Evolutionary conservation across 2,888 invertebrate genomes (phyloP), one percentile per base, ranked within the genome.

Genomic region (Timema podura): DNA sequence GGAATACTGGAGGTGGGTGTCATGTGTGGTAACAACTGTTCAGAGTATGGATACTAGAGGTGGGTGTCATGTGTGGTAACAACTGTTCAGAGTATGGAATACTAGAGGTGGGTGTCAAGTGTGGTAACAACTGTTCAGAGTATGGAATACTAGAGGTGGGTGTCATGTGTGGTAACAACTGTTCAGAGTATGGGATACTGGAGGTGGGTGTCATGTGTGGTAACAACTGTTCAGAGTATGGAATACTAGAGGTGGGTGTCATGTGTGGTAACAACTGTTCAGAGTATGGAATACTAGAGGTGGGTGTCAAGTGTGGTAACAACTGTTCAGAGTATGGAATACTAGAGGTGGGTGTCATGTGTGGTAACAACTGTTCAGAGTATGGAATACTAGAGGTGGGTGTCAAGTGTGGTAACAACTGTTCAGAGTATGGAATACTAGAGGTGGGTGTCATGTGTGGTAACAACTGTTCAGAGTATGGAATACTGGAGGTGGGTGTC

Each of bases 11-110:
- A 84, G n/a, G 30, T 30, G 30, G 30, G 30, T 30, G 30, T 30
- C 30, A 30, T 30, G 30, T 30, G 30, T 30, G 30, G 30, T 30
- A 3, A 30, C 3, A 30, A 30, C 30, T n/a, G n/a, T n/a, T n/a
- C n/a, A n/a, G 82, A 84, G 75, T 85, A 84, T 76, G 83, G 84
- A 83, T 84, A 70, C 78, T 86, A 16, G 84, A 84, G n/a, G 30
- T 30, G 30, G 30, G 30, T 30, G 30, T 30, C 30, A 30, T 30
- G 30, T 30, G 30, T 30, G 30, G 30, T 30, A 3, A 30, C 3
- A 30, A 30, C 30, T n/a, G n/a, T n/a, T n/a, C n/a, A n/a, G 82
- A 84, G 75, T 85, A 84, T 76, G 83, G 84, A 67, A 83, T 84
- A 70, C 78, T 86, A 16, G 84, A 84, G n/a, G 30, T 30, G 30